Base-by-base conservation (phyloP, 1,140 invertebrate genomes). In the Drosophila tsacasi region DNA sequence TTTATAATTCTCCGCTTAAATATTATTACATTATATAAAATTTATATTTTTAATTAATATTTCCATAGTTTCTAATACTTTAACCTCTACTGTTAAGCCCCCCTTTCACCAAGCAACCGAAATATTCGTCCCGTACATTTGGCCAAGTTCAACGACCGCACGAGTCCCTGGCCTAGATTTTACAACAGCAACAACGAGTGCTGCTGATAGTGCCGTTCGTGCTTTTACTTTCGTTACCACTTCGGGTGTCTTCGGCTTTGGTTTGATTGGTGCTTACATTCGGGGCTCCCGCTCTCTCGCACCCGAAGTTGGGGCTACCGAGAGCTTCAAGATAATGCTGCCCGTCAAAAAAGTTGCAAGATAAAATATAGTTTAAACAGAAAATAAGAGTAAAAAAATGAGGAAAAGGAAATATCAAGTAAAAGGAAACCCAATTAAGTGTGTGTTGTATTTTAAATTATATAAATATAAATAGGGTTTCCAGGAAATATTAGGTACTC, bases 151-250 rank as follows among this genome's bases (percentile, higher is more conserved):
- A 91, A 91, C 77, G 87, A 87, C 87, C 87, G 87, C 80, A 74
- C 76, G 74, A 86, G 82, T 91, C 87, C 87, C 85, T 91, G 87
- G 87, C 87, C 87, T 91, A 91, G 80, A 91, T 91, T 91, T 91
- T 81, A 81, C 87, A 65, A 65, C 40, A 50, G 25, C 23, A 73
- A 65, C 23, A 57, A 40, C 47, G 50, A 6, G 35, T 32, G 50
- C 69, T 46, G 79, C 79, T 71, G 79, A 64, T 71, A 71, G 57
- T 50, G 59, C 49, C 60, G 65, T 10, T 72, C 35, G 79, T 80
- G 82, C 86, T 90, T 91, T 91, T 84, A 90, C 85, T 90, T 90
- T 90, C 85, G 81, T 78, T 61, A 37, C 60, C 17, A 23, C 39
- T 39, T 76, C 62, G 72, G 49, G 21, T 25, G 23, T 3, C 23